These are phyloP conservation scores for Drosophila ficusphila DNA, from an alignment of 1,140 invertebrate species.

Conservation along the genomic window DNA sequence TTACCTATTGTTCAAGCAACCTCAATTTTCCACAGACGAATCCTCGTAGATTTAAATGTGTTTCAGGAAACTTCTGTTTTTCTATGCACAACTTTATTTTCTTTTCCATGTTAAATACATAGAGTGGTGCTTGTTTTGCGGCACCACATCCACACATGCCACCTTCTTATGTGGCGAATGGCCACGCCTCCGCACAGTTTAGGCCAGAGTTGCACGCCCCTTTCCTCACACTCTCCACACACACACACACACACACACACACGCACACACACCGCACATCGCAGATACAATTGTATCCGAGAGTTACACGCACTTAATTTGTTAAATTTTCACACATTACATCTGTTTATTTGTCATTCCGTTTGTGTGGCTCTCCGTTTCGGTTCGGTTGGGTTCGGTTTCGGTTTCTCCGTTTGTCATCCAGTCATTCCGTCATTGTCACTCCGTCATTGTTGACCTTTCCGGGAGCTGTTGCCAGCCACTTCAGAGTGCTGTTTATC, in stretches of 20 bases:
- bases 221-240: conserved; percentile 13
- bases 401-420: conserved; percentile 31
- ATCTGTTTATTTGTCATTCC: conserved; percentile 53
- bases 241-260: too few relatives aligned
- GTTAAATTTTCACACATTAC: conserved; percentile 78
- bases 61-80: too few relatives aligned
- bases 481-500: conserved; percentile 29
- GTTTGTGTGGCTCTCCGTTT: conserved; percentile 39
- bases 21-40: too few relatives aligned
- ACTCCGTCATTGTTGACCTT: conserved; percentile 62
- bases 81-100: too few relatives aligned
- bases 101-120: too few relatives aligned
- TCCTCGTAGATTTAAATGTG: too few relatives aligned
- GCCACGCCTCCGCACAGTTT: conserved; percentile 25
- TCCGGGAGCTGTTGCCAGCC: conserved; percentile 36
- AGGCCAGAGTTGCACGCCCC: conserved; percentile 23
- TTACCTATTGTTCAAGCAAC: too few relatives aligned
- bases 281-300: conserved; percentile 33
- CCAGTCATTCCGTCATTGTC: conserved; percentile 26
- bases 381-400: too few relatives aligned
- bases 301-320: conserved; percentile 67
- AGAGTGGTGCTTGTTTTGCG: conserved; percentile 14
- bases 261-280: not conserved
- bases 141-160: not conserved
- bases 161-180: not conserved